phyloP scores from a whole-genome alignment of 2,888 invertebrate genomes.

The Drosophila acutilabella region DNA sequence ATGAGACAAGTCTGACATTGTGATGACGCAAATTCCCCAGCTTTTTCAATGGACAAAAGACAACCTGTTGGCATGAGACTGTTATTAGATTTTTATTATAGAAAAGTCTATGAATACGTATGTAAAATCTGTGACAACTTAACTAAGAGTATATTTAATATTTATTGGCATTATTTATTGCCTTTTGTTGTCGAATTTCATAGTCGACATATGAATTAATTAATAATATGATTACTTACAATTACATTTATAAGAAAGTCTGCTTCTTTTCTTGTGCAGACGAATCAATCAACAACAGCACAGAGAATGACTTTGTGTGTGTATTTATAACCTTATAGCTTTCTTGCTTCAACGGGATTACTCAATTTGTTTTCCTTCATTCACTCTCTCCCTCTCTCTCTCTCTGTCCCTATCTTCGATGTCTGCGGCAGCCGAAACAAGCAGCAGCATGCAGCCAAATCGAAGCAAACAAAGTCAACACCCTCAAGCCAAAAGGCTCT shows the following conservation, averaged over 20 bases:
- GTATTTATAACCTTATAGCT: slow-evolving; percentile 59
- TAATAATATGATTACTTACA: slow-evolving; percentile 23
- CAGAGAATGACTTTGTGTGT: slow-evolving; percentile 23
- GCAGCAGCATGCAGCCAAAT: slow-evolving; percentile 28
- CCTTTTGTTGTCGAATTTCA: background rate
- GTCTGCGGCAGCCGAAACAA: slow-evolving; percentile 26
- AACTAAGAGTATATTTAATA: slow-evolving; percentile 1
- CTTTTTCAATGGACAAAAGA: slow-evolving; percentile 22
- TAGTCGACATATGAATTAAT: background rate
- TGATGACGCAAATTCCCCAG: slow-evolving; percentile 52
- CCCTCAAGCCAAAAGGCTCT: slow-evolving; percentile 36
- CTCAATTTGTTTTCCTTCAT: slow-evolving; percentile 40
- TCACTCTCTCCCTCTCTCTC: background rate
- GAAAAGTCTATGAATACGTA: background rate
- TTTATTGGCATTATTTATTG: background rate
- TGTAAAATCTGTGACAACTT: background rate
- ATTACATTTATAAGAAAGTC: slow-evolving; percentile 23
- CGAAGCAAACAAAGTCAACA: slow-evolving; percentile 28
- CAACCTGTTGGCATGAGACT: slow-evolving; percentile 59
- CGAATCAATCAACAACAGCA: slow-evolving; percentile 13
- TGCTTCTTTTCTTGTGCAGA: slow-evolving; percentile 9
- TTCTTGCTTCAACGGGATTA: slow-evolving; percentile 35
- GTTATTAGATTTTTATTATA: background rate
- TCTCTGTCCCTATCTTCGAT: slow-evolving; percentile 23
- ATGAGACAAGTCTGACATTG: slow-evolving; percentile 22